phyloP scores from a whole-genome alignment of 2,113 vertebrate genomes.

The Pangasianodon hypophthalmus region DNA sequence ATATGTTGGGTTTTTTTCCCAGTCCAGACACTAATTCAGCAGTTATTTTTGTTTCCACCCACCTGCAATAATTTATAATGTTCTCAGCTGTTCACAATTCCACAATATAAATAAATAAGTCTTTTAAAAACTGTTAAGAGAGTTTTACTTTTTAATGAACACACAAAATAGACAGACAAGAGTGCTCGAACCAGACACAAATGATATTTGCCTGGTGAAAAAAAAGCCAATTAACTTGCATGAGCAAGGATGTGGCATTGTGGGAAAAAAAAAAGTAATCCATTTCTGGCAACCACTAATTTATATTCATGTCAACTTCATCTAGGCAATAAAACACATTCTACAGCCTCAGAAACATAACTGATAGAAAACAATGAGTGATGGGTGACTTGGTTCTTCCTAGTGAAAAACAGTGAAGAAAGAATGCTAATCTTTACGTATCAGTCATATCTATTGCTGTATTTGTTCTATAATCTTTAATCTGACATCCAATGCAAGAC shows the following conservation, averaged over 20 bases:
- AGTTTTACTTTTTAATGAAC: not conserved
- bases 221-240: constrained; percentile 2
- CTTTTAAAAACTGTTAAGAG: not conserved
- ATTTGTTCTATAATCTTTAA: not conserved
- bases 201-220: not conserved
- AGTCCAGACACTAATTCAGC: not conserved
- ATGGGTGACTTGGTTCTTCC: not conserved
- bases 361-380: not conserved
- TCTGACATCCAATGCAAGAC: not conserved
- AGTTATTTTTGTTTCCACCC: constrained; percentile 7
- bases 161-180: not conserved
- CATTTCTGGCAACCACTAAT: not conserved
- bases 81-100: not conserved
- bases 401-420: not conserved
- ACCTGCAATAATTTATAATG: not conserved
- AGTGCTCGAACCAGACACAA: not conserved
- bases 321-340: not conserved
- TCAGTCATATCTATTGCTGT: not conserved
- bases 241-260: not conserved
- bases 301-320: not conserved
- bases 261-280: not conserved
- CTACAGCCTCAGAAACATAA: not conserved
- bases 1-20: not conserved
- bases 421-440: not conserved
- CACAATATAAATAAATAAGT: not conserved